Evolutionary conservation across 2,797 vertebrate species (phyloP).

Genomic region (Molossus alvarezi): DNA sequence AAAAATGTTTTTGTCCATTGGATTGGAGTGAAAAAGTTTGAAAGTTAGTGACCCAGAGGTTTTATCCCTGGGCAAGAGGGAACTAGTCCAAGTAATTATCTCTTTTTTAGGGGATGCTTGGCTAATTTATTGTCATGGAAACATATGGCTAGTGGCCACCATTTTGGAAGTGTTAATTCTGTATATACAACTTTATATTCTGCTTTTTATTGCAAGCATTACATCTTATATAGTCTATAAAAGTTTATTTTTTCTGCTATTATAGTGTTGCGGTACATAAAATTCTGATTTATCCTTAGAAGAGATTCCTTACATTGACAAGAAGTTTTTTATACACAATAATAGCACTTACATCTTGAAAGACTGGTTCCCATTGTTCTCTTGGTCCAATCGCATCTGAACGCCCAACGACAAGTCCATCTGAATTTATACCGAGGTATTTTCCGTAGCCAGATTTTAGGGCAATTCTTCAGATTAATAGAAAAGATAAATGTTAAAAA

Average conservation of each 20-base stretch:
- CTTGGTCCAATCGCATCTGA: slow-evolving; percentile 98
- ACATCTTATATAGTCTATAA: background rate
- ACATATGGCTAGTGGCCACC: background rate
- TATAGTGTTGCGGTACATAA: background rate
- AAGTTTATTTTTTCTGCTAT: background rate
- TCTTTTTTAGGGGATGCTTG: background rate
- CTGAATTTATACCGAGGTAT: slow-evolving; percentile 97
- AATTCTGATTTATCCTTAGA: no score
- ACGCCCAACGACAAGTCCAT: slow-evolving; percentile 96
- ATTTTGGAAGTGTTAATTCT: background rate
- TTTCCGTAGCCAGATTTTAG: slow-evolving; percentile 99
- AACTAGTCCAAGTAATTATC: background rate
- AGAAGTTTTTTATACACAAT: background rate
- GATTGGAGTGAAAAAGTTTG: background rate
- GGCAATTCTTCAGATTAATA: slow-evolving; percentile 92
- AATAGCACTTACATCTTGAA: slow-evolving; percentile 94
- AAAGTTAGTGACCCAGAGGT: slow-evolving; percentile 5
- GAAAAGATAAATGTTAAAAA: slow-evolving; percentile 61
- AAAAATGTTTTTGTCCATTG: background rate
- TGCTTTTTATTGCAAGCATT: slow-evolving; percentile 10
- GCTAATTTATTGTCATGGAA: background rate
- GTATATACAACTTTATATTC: background rate
- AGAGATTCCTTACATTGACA: background rate
- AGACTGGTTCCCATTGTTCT: slow-evolving; percentile 98
- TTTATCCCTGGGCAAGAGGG: background rate